phyloP scores from a whole-genome alignment of 2,888 invertebrate genomes.

The Automeris io region DNA sequence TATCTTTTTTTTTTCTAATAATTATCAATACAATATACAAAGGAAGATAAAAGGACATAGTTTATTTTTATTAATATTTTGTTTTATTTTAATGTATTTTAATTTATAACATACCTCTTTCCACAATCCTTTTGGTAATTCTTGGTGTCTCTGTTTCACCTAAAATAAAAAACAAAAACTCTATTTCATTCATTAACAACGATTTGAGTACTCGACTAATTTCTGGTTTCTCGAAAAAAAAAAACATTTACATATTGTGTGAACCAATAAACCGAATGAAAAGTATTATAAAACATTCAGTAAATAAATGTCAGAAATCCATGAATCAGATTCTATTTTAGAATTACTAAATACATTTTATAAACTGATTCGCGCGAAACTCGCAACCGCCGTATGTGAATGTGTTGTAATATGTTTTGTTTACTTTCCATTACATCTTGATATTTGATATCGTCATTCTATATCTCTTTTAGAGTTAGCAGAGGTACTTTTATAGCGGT shows the following conservation, averaged over 20 bases:
- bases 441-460: too few species aligned
- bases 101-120: slow-evolving; percentile 37
- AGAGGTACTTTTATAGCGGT: too few species aligned
- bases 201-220: not conserved
- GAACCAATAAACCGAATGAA: too few species aligned
- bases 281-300: too few species aligned
- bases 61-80: not conserved
- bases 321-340: too few species aligned
- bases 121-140: slow-evolving; percentile 31
- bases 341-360: too few species aligned
- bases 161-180: slow-evolving; percentile 17
- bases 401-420: not conserved
- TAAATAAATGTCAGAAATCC: too few species aligned
- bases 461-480: too few species aligned
- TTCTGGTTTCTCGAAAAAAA: not conserved
- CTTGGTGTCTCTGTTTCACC: slow-evolving; percentile 19
- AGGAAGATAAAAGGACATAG: not conserved
- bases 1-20: too few species aligned
- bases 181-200: not conserved
- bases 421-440: too few species aligned
- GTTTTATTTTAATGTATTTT: not conserved
- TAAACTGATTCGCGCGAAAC: too few species aligned
- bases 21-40: too few species aligned
- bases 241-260: not conserved
- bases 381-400: not conserved